Percentiles rank a stretch among this genome's conserved stretches.
These are phyloP conservation scores for Laupala kohalensis DNA, from an alignment of 1,140 invertebrate genomes.

Conservation along the genomic window DNA sequence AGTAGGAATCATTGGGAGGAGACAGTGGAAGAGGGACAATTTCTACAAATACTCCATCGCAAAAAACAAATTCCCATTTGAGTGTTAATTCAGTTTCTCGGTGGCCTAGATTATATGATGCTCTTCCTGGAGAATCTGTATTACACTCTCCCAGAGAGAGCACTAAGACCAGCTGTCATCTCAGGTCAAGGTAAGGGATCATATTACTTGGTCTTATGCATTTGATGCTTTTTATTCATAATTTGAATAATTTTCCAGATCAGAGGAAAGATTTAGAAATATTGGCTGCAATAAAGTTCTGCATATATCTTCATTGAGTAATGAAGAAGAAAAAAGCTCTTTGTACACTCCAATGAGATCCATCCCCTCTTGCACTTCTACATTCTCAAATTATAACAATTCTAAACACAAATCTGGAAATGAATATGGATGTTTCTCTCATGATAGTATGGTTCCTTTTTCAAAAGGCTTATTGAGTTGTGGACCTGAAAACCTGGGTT, in stretches of 20 bases:
- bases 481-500: too few species aligned
- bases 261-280: not conserved
- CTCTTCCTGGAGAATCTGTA: not conserved
- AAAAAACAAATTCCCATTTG: not conserved
- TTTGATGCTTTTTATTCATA: not conserved
- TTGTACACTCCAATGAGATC: not conserved
- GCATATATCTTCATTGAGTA: not conserved
- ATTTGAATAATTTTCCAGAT: not conserved
- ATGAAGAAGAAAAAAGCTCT: not conserved
- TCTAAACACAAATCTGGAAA: not conserved
- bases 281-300: not conserved
- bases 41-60: conserved; percentile 16
- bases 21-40: conserved; percentile 23
- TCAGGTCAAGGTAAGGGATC: not conserved
- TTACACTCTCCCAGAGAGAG: not conserved
- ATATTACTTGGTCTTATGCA: not conserved
- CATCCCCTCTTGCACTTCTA: not conserved
- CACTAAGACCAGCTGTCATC: not conserved
- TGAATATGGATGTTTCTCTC: not conserved
- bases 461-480: too few species aligned
- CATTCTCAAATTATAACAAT: not conserved
- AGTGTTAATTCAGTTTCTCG: not conserved
- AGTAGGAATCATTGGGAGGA: not conserved
- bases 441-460: not conserved
- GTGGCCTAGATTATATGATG: not conserved